Evolutionary conservation across 2,888 invertebrate species (phyloP), one percentile per base, ranked within the genome.

Genomic region (Aphodius granarius): DNA sequence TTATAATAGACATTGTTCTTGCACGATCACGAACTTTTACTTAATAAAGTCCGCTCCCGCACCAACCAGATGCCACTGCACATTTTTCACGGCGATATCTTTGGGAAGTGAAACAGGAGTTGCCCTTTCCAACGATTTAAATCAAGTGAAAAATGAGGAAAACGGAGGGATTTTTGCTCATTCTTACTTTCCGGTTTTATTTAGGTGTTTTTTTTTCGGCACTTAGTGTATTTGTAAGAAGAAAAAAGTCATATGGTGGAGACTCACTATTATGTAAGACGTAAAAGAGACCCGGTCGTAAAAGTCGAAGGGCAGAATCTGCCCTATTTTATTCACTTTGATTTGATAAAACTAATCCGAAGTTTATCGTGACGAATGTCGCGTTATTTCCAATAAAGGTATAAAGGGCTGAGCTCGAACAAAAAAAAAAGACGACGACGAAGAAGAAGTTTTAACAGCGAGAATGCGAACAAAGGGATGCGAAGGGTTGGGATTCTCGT

Each of bases 1-100:
- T 68, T 68, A 68, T 68, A 68, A 68, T 68, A 68, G 68, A 21
- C 22, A 68, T 68, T 68, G 68, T 68, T 68, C 68, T 68, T 68
- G 68, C 68, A 16, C 68, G 68, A 68, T 68, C 68, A 68, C 68
- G 68, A 20, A 68, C 68, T 20, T 16, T 22, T 20, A 21, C 22
- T 68, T 68, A 68, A 68, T 68, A 22, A 16, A 68, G 68, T 20
- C 68, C 21, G n/a, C 22, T 68, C 68, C 20, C 9, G 22, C 22
- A 15, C 21, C 22, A 21, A 68, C 21, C 43, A 43, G 43, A 43
- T 43, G 43, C 9, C 3, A 43, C 43, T 43, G 43, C 43, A 43
- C 43, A 43, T 43, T 43, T 43, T 43, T 43, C 43, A 43, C 13
- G 43, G 43, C 6, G 43, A 43, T 1, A 43, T 43, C 1, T 43